phyloP scores from a whole-genome alignment of 1,140 invertebrate species.

The Diuraphis noxia region DNA sequence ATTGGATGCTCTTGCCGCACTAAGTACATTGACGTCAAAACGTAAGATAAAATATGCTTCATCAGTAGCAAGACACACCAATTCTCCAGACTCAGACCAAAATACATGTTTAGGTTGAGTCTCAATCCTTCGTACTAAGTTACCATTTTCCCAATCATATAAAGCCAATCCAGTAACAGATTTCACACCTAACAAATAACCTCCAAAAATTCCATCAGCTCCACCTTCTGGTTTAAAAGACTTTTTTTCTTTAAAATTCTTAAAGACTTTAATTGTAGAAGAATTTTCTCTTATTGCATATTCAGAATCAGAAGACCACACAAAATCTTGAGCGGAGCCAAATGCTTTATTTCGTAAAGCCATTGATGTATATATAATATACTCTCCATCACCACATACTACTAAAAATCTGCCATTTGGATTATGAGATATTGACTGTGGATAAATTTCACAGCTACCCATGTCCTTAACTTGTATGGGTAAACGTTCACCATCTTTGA shows the following conservation, averaged over 20 bases:
- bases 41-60: constrained; percentile 95
- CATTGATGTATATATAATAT: constrained; percentile 99
- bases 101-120: constrained; percentile 92
- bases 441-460: constrained; percentile 99
- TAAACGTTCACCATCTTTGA: constrained; percentile 90
- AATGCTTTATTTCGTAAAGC: constrained; percentile 98
- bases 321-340: constrained; percentile 97
- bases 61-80: constrained; percentile 93
- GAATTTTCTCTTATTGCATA: constrained; percentile 91
- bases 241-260: constrained; percentile 97
- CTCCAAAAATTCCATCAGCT: constrained; percentile 96
- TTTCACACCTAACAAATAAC: constrained; percentile 89
- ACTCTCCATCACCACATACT: constrained; percentile 97
- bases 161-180: constrained; percentile 91
- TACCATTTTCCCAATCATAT: constrained; percentile 96
- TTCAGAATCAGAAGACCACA: constrained; percentile 97
- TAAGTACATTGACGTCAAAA: constrained; percentile 80
- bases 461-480: constrained; percentile 96
- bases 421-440: constrained; percentile 97
- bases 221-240: constrained; percentile 95
- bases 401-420: constrained; percentile 98
- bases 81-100: constrained; percentile 95
- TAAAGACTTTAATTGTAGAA: constrained; percentile 91
- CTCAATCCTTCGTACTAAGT: constrained; percentile 91
- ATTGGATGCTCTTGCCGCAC: constrained; percentile 62